Conservation (phyloP, 2,113 vertebrate species). For the Thomomys bottae region DNA sequence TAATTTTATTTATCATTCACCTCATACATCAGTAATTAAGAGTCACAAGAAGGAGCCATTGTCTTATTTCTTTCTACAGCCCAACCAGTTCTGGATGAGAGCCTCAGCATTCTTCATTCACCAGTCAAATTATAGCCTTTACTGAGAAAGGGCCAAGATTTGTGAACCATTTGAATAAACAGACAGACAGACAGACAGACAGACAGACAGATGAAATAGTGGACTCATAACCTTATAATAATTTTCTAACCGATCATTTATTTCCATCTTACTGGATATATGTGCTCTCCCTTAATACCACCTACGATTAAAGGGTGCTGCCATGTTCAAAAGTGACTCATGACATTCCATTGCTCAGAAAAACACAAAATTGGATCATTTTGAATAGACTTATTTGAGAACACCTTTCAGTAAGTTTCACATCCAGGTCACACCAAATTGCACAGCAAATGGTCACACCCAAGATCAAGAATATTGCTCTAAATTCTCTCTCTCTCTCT, state of each 20-base stretch:
- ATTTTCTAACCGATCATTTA: neutral
- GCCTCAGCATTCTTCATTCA: conserved; percentile 5
- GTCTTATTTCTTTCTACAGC: neutral
- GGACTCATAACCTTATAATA: neutral
- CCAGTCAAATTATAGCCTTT: neutral
- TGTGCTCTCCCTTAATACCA: neutral
- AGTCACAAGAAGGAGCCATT: neutral
- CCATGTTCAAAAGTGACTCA: neutral
- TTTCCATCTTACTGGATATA: neutral
- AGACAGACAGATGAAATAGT: too few species aligned
- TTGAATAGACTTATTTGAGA: neutral
- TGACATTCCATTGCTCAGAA: conserved; percentile 28
- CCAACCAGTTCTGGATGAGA: neutral
- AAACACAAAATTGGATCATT: conserved; percentile 24
- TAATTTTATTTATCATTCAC: conserved; percentile 56
- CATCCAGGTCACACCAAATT: too few species aligned
- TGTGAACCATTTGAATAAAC: too few species aligned
- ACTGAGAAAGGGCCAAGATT: neutral
- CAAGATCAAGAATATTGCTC: neutral
- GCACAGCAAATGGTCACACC: neutral
- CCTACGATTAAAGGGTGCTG: neutral
- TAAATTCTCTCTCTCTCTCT: too few species aligned
- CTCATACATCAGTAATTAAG: conserved; percentile 49
- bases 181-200: too few species aligned
- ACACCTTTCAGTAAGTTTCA: neutral